Conservation (phyloP, 2,888 invertebrate genomes). For the Sycophila texana region DNA sequence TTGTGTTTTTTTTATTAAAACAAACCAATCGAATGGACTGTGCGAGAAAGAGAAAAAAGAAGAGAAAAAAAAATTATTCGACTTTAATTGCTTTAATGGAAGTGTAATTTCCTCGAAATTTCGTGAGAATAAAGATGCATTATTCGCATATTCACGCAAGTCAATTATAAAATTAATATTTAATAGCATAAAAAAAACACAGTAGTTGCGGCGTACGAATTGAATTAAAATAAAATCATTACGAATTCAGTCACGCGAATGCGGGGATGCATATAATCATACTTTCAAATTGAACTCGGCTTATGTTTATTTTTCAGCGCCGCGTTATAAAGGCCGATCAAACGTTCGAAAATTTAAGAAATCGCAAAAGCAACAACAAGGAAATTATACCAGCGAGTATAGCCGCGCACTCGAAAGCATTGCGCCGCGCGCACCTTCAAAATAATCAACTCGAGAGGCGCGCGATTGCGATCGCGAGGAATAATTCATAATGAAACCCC, state of each 20-base stretch:
- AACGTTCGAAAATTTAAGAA: background rate
- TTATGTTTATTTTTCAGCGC: background rate
- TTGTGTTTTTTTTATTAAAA: conserved; percentile 9
- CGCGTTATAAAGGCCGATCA: background rate
- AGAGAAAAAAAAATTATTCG: conserved; percentile 28
- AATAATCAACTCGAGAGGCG: too few species aligned
- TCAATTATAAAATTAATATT: conserved; percentile 55
- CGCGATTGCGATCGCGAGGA: too few species aligned
- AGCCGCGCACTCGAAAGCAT: background rate
- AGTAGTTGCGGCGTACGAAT: conserved; percentile 20
- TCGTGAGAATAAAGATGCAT: conserved; percentile 45
- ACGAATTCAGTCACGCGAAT: conserved; percentile 53
- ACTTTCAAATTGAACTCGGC: conserved; percentile 10
- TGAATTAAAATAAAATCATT: conserved; percentile 46
- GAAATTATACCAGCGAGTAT: background rate
- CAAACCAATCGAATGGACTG: conserved; percentile 14
- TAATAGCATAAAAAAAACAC: conserved; percentile 51
- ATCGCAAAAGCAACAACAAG: background rate
- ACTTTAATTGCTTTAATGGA: conserved; percentile 53
- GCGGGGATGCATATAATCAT: conserved; percentile 8
- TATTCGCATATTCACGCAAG: conserved; percentile 50
- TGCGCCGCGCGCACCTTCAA: background rate
- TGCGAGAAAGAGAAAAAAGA: conserved; percentile 18
- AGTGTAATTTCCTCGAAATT: conserved; percentile 43
- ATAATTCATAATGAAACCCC: too few species aligned